Conservation (phyloP, 2,888 invertebrate genomes). For the Chironomus tentans region DNA sequence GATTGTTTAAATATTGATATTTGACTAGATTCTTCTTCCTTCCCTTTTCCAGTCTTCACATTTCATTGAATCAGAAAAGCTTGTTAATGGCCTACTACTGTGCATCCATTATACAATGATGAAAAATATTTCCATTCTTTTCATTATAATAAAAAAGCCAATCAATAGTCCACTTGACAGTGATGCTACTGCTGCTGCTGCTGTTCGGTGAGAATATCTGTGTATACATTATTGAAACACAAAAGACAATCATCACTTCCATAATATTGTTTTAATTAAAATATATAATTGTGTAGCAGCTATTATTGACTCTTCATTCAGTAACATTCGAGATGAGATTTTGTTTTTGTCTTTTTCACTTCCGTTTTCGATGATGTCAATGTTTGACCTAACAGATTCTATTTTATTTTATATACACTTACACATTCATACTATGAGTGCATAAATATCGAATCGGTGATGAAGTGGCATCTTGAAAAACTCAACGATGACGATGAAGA, state of each 20-base stretch:
- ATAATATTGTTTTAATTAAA: neutral
- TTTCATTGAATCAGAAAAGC: neutral
- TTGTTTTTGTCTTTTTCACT: neutral
- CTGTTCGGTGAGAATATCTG: neutral
- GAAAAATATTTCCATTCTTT: no score
- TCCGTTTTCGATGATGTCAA: neutral
- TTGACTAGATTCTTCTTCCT: neutral
- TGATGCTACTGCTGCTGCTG: neutral
- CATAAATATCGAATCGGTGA: no score
- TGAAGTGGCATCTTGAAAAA: no score
- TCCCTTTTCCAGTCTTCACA: neutral
- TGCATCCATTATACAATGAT: neutral
- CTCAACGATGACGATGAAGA: no score
- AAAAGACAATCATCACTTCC: neutral
- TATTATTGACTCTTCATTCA: neutral
- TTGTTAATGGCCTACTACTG: neutral
- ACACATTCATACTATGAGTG: no score
- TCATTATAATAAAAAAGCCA: neutral
- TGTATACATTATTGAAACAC: neutral
- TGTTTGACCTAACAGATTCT: neutral
- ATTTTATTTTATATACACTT: neutral
- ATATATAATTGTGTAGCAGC: neutral
- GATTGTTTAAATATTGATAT: conserved; percentile 26
- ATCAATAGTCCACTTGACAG: neutral
- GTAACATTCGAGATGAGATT: neutral